Base-by-base conservation (phyloP, 2,113 vertebrate species). In the Heterochromis multidens region DNA sequence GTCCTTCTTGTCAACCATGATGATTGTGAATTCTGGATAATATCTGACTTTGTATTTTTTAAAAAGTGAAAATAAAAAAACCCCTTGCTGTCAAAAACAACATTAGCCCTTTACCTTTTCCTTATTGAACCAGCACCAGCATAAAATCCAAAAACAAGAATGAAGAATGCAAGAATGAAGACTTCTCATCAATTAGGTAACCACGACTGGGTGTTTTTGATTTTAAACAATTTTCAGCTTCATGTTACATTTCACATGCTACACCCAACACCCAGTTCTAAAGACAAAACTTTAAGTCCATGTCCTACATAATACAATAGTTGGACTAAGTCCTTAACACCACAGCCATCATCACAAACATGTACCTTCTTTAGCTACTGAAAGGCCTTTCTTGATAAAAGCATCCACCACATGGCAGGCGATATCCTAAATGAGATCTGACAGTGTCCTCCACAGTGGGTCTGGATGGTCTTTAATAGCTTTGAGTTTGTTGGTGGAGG, bases 381-480 rank as follows among this genome's bases (percentile, higher is more conserved):
- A 52, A 37, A 77, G 77, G 40, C 70, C 52, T 79, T 70, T 82
- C 54, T 40, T 79, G 35, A 84, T 87, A 89, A 86, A 89, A 88
- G 74, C 67, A 43, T 79, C 57, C 67, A 11, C 25, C 67, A 40
- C 46, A 70, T 12, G 70, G 80, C 72, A 77, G 81, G 81, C 72
- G 7, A 77, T 67, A 70, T 2, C 70, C 23, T 62, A 80, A 81
- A 85, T 87, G 78, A 84, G 78, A 85, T 5, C 65, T 77, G 83
- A 81, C 46, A 74, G 65, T 23, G 79, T 87, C 59, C 62, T 70
- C 76, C 78, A 40, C 70, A 8, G 60, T 74, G 77, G 59, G 54
- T 72, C 76, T 10, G 80, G 65, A 70, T n/a, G 79, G 29, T 84
- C 78, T 87, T 82, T 86, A 89, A 87, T 40, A 84, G 88, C 88